These are phyloP conservation scores for Salarias fasciatus DNA, from an alignment of 2,797 vertebrate species.

Conservation along the genomic window DNA sequence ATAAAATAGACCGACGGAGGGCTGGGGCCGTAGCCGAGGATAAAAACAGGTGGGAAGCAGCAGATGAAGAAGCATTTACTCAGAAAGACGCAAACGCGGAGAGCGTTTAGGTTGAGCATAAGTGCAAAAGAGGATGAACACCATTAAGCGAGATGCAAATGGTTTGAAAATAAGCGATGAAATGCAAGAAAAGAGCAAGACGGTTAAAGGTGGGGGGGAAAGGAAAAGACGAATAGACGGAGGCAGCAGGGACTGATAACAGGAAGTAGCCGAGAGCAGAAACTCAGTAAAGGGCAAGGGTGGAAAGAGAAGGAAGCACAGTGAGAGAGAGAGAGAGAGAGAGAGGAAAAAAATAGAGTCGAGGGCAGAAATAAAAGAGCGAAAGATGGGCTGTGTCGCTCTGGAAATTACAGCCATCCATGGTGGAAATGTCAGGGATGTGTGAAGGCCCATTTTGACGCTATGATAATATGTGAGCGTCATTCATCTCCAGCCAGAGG, in stretches of 20 bases:
- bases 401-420: constrained; percentile 65
- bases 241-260: constrained; percentile 47
- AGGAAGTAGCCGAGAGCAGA: constrained; percentile 48
- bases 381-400: constrained; percentile 45
- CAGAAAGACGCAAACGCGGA: constrained; percentile 16
- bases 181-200: constrained; percentile 38
- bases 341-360: constrained; percentile 28
- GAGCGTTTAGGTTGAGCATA: constrained; percentile 1
- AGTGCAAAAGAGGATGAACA: neutral
- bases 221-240: constrained; percentile 25
- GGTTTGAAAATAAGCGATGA: constrained; percentile 1
- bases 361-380: constrained; percentile 56
- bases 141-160: too few species aligned
- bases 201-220: constrained; percentile 29
- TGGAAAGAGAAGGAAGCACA: constrained; percentile 46
- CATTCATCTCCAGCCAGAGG: constrained; percentile 71
- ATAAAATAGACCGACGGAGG: constrained; percentile 51
- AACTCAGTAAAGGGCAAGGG: constrained; percentile 61
- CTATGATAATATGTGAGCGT: constrained; percentile 62
- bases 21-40: constrained; percentile 41
- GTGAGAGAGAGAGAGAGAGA: constrained; percentile 22
- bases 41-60: constrained; percentile 29
- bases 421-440: constrained; percentile 76
- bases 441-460: constrained; percentile 54
- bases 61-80: constrained; percentile 4